These are phyloP conservation scores for Ephestia elutella DNA, from an alignment of 1,140 invertebrate species.

Conservation along the genomic window DNA sequence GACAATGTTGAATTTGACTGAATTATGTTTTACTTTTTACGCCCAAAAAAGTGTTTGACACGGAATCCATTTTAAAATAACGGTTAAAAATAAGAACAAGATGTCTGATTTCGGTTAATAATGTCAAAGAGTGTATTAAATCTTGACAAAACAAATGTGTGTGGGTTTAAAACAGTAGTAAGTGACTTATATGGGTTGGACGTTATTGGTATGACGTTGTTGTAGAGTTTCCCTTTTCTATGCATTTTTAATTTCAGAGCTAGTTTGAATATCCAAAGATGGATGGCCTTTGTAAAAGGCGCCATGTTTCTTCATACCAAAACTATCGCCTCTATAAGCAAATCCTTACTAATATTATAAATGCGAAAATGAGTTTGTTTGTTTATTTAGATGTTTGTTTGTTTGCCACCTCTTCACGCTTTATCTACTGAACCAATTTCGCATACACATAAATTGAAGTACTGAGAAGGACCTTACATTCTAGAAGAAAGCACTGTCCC, in stretches of 20 bases:
- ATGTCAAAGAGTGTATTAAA: not conserved
- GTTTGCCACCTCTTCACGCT: too few species aligned
- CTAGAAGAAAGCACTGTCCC: too few species aligned
- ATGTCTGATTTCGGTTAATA: not conserved
- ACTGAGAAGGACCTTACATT: too few species aligned
- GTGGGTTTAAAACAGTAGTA: constrained; percentile 1
- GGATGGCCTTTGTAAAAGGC: too few species aligned
- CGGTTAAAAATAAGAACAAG: not conserved
- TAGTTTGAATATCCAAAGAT: too few species aligned
- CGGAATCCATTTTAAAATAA: not conserved
- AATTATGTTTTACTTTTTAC: not conserved
- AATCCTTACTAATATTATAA: too few species aligned
- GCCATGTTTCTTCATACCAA: too few species aligned
- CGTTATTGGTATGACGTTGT: not conserved
- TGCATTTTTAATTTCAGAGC: not conserved
- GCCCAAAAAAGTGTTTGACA: not conserved
- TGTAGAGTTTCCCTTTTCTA: not conserved
- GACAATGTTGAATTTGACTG: not conserved
- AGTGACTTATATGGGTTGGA: not conserved
- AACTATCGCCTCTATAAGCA: too few species aligned
- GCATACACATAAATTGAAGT: too few species aligned
- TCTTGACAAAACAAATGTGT: not conserved
- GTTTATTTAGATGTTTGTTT: too few species aligned
- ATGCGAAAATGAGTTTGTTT: too few species aligned
- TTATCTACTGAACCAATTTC: too few species aligned